Percentiles rank a stretch among this genome's conserved stretches.
Evolutionary conservation across 2,797 vertebrate species (phyloP).

Genomic region (Apodemus agrarius): DNA sequence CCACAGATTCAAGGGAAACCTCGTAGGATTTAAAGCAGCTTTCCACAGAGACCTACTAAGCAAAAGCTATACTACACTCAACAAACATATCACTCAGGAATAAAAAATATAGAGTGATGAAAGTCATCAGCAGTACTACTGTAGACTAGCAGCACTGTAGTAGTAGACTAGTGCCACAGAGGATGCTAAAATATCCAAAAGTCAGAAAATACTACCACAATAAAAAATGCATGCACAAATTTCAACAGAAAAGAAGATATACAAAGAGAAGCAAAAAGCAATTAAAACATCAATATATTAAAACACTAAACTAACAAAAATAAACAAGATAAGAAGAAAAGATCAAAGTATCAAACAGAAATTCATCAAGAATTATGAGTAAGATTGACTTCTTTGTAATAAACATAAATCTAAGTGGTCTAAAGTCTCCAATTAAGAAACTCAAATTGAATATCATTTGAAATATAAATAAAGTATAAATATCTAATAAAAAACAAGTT

Average conservation of each 20-base stretch:
- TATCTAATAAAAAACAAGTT: too few relatives aligned
- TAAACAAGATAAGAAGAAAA: background rate
- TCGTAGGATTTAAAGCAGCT: background rate
- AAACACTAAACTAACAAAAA: background rate
- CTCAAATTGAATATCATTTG: background rate
- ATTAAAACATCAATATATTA: background rate
- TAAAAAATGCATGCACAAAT: background rate
- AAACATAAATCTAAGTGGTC: background rate
- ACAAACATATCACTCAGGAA: background rate
- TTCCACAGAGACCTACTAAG: background rate
- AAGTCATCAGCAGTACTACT: background rate
- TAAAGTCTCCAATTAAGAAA: background rate
- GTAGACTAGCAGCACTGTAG: too few relatives aligned
- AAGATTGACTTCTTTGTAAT: background rate
- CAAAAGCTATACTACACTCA: background rate
- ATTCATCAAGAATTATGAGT: background rate
- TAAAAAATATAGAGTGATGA: too few relatives aligned
- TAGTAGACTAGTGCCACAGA: background rate
- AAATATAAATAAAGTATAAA: background rate
- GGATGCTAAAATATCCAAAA: background rate
- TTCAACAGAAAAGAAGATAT: background rate
- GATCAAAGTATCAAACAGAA: background rate
- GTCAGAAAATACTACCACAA: background rate
- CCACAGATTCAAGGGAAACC: background rate
- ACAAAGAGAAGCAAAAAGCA: background rate